These are phyloP conservation scores for Hoplostethus mediterraneus DNA, from an alignment of 2,797 vertebrate species.

Conservation along the genomic window DNA sequence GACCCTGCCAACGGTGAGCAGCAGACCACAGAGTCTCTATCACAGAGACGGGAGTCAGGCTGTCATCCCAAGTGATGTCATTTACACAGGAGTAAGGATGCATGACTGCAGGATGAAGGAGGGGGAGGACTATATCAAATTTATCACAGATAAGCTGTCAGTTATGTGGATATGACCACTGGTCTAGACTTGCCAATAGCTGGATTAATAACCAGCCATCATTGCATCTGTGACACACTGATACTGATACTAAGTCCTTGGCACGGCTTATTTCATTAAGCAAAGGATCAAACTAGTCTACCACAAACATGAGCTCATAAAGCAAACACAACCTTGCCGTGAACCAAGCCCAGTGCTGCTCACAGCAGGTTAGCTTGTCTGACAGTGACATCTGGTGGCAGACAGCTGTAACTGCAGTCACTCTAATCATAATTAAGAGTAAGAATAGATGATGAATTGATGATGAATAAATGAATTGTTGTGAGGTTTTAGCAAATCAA, in stretches of 20 bases:
- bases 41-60: conserved; percentile 31
- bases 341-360: conserved; percentile 44
- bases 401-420: conserved; percentile 30
- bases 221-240: conserved; percentile 17
- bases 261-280: conserved; percentile 28
- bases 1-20: conserved; percentile 19
- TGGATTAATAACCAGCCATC: conserved; percentile 8
- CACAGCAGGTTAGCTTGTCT: conserved; percentile 39
- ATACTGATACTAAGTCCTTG: conserved; percentile 4
- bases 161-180: neutral
- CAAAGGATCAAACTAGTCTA: conserved; percentile 18
- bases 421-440: neutral
- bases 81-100: conserved; percentile 25
- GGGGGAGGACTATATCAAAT: conserved; percentile 2
- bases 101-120: conserved; percentile 18
- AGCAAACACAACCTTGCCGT: conserved; percentile 58
- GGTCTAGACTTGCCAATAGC: neutral
- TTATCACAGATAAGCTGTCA: conserved; percentile 11
- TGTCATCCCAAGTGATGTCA: conserved; percentile 43
- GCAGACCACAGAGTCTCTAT: conserved; percentile 17
- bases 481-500: neutral
- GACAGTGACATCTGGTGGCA: conserved; percentile 72
- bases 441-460: no score
- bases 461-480: neutral
- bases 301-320: conserved; percentile 49